Base-by-base conservation (phyloP, 1,140 invertebrate species). In the Aporrectodea caliginosa region DNA sequence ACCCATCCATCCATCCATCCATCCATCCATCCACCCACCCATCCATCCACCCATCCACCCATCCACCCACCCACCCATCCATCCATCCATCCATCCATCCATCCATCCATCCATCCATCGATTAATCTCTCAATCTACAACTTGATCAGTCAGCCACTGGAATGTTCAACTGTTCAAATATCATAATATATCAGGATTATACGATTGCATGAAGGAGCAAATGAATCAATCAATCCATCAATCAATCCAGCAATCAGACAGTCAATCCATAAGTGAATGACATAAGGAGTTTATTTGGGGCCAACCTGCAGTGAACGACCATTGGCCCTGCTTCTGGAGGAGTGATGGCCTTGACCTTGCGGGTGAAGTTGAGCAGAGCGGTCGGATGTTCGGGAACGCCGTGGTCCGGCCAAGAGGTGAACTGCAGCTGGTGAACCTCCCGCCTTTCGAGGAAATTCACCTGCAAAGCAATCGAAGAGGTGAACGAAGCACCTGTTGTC, bases 371-470 rank as follows among this genome's bases (percentile, higher is more conserved):
- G 58, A 98, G 91, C 88, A 99, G 98, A 81, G 95, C 93, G 76
- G 91, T 91, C 68, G 94, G 92, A 86, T 97, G 95, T 79, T 94
- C 94, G 0, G 97, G 97, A 16, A 98, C 96, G 31, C 96, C 97
- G 86, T 99, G 97, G 91, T 99, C 98, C 0, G 98, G 98, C 98
- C 98, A 99, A 30, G 95, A 94, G 33, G 95, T 92, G 89, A 98
- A 99, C 87, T 94, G 93, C 90, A 94, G 92, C 85, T 95, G 93
- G 30, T 91, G 91, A 81, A 94, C 92, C 83, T 92, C 91, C 78
- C 93, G 33, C 0, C 33, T 76, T 30, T 76, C 75, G 22, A 68
- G 1, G 43, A 35, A 76, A 27, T 76, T 43, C 31, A 22, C 43
- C 75, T 76, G 33, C 1, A 43, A n/a, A 1, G 12, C 6, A 12